These are phyloP conservation scores for Masticophis lateralis DNA, from an alignment of 2,797 vertebrate genomes.

Conservation along the genomic window DNA sequence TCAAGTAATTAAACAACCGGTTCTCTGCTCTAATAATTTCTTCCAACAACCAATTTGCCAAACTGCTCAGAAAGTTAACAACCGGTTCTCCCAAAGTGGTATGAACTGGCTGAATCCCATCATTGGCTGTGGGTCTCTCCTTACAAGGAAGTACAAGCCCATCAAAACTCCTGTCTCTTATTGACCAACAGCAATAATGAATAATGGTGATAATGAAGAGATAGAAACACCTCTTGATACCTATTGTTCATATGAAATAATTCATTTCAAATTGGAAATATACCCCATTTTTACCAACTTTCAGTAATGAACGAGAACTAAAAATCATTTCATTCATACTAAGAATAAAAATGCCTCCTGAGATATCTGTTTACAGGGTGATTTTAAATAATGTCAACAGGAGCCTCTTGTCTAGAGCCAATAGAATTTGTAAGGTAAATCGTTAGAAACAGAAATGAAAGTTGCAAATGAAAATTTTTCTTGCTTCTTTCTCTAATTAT, in stretches of 20 bases:
- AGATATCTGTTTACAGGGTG: background rate
- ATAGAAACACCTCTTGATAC: background rate
- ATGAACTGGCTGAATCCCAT: too few species aligned
- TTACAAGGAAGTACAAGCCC: background rate
- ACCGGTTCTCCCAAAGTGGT: too few species aligned
- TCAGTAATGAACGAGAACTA: background rate
- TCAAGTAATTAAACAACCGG: too few species aligned
- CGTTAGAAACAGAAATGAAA: background rate
- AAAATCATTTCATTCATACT: background rate
- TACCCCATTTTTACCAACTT: background rate
- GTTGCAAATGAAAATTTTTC: background rate
- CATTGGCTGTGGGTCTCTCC: background rate
- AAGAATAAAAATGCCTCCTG: conserved; percentile 1
- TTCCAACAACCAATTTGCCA: too few species aligned
- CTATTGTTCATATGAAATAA: background rate
- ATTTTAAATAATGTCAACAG: conserved; percentile 24
- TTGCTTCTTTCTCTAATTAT: background rate
- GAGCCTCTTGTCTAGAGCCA: background rate
- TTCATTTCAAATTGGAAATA: background rate
- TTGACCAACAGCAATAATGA: background rate
- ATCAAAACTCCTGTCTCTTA: background rate
- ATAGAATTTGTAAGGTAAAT: conserved; percentile 1
- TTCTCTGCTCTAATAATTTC: too few species aligned
- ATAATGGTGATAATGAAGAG: background rate
- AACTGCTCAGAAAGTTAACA: too few species aligned